phyloP scores from a whole-genome alignment of 2,113 vertebrate species.

The Anoplopoma fimbria region DNA sequence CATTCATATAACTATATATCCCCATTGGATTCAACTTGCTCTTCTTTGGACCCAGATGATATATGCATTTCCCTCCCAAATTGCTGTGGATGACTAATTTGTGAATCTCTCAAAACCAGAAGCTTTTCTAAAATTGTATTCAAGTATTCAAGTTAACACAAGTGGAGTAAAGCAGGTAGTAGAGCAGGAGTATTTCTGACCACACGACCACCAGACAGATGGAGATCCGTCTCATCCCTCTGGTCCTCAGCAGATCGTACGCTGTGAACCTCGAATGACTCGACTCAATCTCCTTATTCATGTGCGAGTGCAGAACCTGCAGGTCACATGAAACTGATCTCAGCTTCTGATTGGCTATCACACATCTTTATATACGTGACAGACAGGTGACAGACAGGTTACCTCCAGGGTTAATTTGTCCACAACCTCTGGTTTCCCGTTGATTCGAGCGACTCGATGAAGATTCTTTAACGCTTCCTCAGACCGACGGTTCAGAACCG shows the following conservation, averaged over 20 bases:
- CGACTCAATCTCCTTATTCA: slow-evolving; percentile 83
- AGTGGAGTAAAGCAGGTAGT: no score
- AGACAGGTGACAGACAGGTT: background rate
- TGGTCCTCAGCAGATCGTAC: slow-evolving; percentile 80
- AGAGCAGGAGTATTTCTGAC: slow-evolving; percentile 74
- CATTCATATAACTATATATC: background rate
- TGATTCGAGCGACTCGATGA: slow-evolving; percentile 84
- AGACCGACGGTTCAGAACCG: slow-evolving; percentile 77
- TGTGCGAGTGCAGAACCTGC: slow-evolving; percentile 85
- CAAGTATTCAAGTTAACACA: no score
- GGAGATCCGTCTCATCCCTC: slow-evolving; percentile 82
- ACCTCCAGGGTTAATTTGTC: slow-evolving; percentile 86
- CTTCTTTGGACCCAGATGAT: background rate
- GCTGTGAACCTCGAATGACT: slow-evolving; percentile 14
- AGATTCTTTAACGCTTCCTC: slow-evolving; percentile 82
- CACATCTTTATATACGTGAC: background rate
- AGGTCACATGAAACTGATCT: background rate
- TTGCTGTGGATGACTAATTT: background rate
- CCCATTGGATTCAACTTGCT: no score
- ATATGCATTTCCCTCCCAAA: background rate
- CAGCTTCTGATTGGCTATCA: background rate
- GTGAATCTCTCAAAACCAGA: background rate
- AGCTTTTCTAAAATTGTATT: no score
- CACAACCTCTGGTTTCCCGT: slow-evolving; percentile 78
- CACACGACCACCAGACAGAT: slow-evolving; percentile 80